Evolutionary conservation across 2,797 vertebrate species (phyloP).

Genomic region (Nyctibius grandis): DNA sequence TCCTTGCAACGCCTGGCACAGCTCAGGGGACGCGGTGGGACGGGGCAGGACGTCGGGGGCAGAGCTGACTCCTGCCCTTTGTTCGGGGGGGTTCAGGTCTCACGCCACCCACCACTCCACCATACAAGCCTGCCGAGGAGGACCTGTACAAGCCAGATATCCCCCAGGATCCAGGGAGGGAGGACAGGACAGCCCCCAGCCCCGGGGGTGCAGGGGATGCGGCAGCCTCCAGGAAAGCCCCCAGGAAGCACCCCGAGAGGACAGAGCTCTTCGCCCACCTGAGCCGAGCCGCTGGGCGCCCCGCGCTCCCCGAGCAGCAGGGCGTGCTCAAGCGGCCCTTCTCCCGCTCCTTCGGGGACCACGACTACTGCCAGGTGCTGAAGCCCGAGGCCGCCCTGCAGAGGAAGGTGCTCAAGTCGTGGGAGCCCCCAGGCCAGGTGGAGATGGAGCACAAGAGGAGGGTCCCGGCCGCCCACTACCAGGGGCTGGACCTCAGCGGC

Average conservation of each 20-base stretch:
- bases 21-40: too few relatives aligned
- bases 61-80: conserved; percentile 42
- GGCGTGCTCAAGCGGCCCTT: conserved; percentile 73
- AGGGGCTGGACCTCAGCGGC: background rate
- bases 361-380: conserved; percentile 92
- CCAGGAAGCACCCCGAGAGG: conserved; percentile 88
- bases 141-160: conserved; percentile 91
- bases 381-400: conserved; percentile 73
- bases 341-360: conserved; percentile 88
- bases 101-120: conserved; percentile 96
- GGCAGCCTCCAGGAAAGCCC: conserved; percentile 65
- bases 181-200: conserved; percentile 9
- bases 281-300: conserved; percentile 66
- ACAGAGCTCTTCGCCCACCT: conserved; percentile 95
- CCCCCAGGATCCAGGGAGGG: conserved; percentile 72
- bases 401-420: conserved; percentile 77
- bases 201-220: conserved; percentile 29
- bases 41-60: background rate
- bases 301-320: conserved; percentile 57
- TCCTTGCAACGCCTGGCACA: background rate
- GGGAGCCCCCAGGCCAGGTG: conserved; percentile 62
- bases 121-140: conserved; percentile 92
- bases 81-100: conserved; percentile 79
- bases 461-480: conserved; percentile 29
- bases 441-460: conserved; percentile 67